Evolutionary conservation across 1,140 invertebrate species (phyloP).

Genomic region (Eumeta japonica): DNA sequence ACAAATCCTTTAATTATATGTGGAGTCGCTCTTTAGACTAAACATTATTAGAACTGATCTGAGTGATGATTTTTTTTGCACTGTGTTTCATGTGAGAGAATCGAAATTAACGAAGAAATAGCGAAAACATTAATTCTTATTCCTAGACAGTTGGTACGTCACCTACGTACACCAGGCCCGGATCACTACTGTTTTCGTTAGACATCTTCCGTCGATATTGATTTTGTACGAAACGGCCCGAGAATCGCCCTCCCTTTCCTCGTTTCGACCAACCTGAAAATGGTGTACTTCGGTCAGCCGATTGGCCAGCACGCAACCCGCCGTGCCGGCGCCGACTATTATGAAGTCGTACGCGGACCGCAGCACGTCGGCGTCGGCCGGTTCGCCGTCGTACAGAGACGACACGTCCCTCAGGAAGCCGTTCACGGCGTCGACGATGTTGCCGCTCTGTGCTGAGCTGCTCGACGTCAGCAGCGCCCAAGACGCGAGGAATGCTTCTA

Average conservation of each 20-base stretch:
- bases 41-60: too few relatives aligned
- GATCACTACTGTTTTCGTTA: neutral
- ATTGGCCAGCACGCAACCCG: conserved; percentile 68
- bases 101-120: too few relatives aligned
- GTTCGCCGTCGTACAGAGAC: conserved; percentile 18
- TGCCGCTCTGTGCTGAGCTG: conserved; percentile 4
- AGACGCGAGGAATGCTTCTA: too few relatives aligned
- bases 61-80: too few relatives aligned
- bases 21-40: too few relatives aligned
- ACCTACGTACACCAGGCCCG: neutral
- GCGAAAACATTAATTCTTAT: too few relatives aligned
- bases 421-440: conserved; percentile 16
- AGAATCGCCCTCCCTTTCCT: conserved; percentile 9
- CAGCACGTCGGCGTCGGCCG: conserved; percentile 33
- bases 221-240: neutral
- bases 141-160: neutral
- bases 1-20: too few relatives aligned
- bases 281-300: conserved; percentile 58
- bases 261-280: conserved; percentile 22
- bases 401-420: conserved; percentile 18
- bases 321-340: conserved; percentile 71
- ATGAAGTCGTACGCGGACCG: conserved; percentile 61
- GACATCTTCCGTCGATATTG: neutral
- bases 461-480: neutral
- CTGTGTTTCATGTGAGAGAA: too few relatives aligned